Evolutionary conservation across 2,797 vertebrate species (phyloP).

Genomic region (Vespertilio murinus): DNA sequence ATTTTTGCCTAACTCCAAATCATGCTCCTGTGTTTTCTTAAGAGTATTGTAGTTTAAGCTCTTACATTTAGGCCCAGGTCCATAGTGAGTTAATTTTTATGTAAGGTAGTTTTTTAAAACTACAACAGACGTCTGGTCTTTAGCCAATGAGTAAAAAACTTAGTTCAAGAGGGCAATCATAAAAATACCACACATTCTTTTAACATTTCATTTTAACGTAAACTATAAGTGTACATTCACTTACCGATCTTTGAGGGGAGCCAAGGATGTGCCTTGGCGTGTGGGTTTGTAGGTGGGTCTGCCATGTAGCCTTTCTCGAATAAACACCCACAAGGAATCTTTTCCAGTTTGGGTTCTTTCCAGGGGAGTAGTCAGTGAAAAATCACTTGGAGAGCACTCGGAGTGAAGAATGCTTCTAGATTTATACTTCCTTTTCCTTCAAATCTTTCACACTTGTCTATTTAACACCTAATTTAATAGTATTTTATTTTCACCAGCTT

Average conservation of each 20-base stretch:
- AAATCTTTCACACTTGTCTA: background rate
- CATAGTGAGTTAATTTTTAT: background rate
- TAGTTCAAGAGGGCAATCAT: background rate
- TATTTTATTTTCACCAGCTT: conserved; percentile 24
- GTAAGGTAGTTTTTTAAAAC: background rate
- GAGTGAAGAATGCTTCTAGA: background rate
- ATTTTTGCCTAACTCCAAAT: background rate
- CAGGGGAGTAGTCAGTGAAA: background rate
- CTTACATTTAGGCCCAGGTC: background rate
- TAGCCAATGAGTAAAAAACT: background rate
- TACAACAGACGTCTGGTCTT: background rate
- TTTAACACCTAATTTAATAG: background rate
- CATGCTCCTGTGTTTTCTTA: background rate
- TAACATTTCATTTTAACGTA: conserved; percentile 2
- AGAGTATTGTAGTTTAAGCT: conserved; percentile 10
- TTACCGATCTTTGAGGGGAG: background rate
- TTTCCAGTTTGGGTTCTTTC: background rate
- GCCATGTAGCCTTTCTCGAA: background rate
- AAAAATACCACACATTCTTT: background rate
- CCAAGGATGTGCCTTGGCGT: background rate
- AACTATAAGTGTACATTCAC: background rate
- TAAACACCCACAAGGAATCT: background rate
- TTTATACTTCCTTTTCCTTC: background rate
- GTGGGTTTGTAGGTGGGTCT: background rate
- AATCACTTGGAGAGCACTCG: background rate